phyloP scores from a whole-genome alignment of 2,888 invertebrate species.

The Cybosia mesomella region DNA sequence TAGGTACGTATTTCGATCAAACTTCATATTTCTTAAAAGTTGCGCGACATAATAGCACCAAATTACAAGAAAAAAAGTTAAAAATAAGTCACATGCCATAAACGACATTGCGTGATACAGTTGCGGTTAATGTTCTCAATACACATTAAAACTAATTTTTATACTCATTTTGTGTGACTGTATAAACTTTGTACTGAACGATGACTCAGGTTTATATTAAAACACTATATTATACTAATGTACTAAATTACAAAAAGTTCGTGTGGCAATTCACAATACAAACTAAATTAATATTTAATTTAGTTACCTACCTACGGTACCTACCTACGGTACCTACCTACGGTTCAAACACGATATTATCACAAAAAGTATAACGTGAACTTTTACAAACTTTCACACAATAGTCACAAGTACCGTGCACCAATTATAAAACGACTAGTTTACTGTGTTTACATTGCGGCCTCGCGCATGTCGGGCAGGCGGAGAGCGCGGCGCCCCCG shows the following conservation, averaged over 20 bases:
- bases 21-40: not conserved
- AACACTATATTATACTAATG: slow-evolving; percentile 14
- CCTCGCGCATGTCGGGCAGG: slow-evolving; percentile 47
- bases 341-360: slow-evolving; percentile 39
- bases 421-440: slow-evolving; percentile 53
- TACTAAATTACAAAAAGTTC: slow-evolving; percentile 15
- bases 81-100: slow-evolving; percentile 53
- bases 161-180: slow-evolving; percentile 62
- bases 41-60: not conserved
- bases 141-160: slow-evolving; percentile 68
- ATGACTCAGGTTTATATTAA: slow-evolving; percentile 34
- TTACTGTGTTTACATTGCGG: slow-evolving; percentile 68
- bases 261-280: slow-evolving; percentile 17
- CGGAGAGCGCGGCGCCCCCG: slow-evolving; percentile 63
- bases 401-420: slow-evolving; percentile 59
- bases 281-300: slow-evolving; percentile 14
- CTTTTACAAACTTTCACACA: slow-evolving; percentile 57
- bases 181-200: slow-evolving; percentile 46
- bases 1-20: not conserved
- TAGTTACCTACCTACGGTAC: slow-evolving; percentile 41
- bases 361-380: slow-evolving; percentile 51
- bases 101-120: slow-evolving; percentile 54
- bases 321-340: slow-evolving; percentile 46
- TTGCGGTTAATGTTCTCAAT: slow-evolving; percentile 64
- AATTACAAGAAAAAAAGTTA: slow-evolving; percentile 45